phyloP scores from a whole-genome alignment of 2,113 vertebrate species.

The Microcebus jonahi region DNA sequence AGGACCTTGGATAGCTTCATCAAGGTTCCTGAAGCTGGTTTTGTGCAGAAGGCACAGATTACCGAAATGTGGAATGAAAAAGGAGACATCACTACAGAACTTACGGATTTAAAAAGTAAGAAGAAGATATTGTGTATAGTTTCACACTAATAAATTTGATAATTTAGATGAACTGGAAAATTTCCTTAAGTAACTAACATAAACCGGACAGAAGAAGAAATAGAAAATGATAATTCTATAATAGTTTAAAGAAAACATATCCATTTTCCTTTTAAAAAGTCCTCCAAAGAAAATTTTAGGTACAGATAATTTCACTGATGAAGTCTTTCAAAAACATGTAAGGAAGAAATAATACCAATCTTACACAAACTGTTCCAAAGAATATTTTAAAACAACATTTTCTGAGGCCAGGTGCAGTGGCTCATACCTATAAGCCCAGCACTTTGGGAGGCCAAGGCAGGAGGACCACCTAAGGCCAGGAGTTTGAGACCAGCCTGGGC shows the following conservation, averaged over 20 bases:
- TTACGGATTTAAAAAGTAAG: neutral
- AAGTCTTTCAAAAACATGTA: neutral
- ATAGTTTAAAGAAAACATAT: neutral
- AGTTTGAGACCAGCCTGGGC: too few species aligned
- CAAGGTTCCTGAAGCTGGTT: neutral
- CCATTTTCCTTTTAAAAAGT: neutral
- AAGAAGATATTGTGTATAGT: neutral
- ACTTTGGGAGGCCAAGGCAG: too few species aligned
- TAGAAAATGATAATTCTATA: neutral
- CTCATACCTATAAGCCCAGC: too few species aligned
- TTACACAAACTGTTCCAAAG: neutral
- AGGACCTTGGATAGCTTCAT: neutral
- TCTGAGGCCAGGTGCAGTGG: neutral
- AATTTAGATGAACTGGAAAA: conserved; percentile 11
- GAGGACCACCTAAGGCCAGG: too few species aligned
- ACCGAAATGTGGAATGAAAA: neutral
- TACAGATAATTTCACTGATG: neutral
- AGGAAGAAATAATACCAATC: neutral
- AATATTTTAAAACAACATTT: neutral
- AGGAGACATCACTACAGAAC: neutral
- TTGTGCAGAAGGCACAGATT: neutral
- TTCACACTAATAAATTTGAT: neutral
- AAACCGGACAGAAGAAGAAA: neutral
- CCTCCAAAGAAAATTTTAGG: neutral
- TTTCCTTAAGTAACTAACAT: neutral